Conservation (phyloP, 2,113 vertebrate genomes). For the Hylia prasina region DNA sequence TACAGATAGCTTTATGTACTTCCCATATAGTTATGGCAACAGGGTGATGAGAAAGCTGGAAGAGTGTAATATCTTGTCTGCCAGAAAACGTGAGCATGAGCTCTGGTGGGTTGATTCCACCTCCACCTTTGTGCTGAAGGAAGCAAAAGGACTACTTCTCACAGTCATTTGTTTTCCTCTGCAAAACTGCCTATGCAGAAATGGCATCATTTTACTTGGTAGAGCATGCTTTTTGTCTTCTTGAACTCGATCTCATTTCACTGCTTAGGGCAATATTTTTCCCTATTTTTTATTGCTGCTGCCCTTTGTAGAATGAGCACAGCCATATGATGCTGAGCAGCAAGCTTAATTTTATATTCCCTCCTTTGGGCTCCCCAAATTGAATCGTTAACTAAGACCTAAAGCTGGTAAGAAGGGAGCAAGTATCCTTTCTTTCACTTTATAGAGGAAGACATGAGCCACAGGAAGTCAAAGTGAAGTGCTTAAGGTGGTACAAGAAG, state of each 20-base stretch:
- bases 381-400: not conserved
- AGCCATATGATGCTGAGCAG: not conserved
- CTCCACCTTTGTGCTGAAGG: not conserved
- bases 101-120: not conserved
- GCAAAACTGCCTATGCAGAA: not conserved
- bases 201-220: not conserved
- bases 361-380: not conserved
- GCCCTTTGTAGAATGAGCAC: not conserved
- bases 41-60: not conserved
- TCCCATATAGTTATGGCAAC: constrained; percentile 1
- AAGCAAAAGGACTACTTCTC: not conserved
- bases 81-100: not conserved
- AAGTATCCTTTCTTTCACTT: not conserved
- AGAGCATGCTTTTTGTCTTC: not conserved
- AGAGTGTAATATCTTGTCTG: not conserved
- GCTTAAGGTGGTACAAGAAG: not conserved
- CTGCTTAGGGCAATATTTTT: not conserved
- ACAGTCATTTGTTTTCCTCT: not conserved
- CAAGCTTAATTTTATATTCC: not conserved
- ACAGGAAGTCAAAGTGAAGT: not conserved
- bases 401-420: not conserved
- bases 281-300: not conserved
- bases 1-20: not conserved
- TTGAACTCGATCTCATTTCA: not conserved
- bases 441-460: not conserved